Evolutionary conservation across 2,113 vertebrate genomes (phyloP), one percentile per base, ranked within the genome.

Genomic region (Tragelaphus strepsiceros): DNA sequence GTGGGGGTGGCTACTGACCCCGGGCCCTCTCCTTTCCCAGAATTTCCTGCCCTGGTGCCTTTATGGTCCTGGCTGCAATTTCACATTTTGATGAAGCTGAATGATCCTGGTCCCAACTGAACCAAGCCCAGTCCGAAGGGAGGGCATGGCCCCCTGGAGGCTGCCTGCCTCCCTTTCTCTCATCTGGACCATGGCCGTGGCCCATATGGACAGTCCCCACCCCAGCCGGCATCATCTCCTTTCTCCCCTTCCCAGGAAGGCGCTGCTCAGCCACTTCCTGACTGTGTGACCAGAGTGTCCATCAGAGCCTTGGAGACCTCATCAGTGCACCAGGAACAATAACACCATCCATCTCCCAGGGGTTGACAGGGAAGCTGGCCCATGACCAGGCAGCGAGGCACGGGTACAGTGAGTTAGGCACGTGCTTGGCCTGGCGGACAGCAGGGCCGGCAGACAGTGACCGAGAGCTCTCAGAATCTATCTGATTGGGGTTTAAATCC

Each of bases 111-210:
- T 83, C 10, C 32, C 54, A 3, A 6, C 11, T 3, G 17, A 71
- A n/a, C 43, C n/a, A 64, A n/a, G 58, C 28, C 17, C 26, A 62
- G 84, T 84, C 30, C 1, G 1, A 74, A 64, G 51, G 77, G 54
- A 30, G 43, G 24, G 71, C 24, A 17, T 24, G 58, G 59, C 39
- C n/a, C 16, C 28, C 51, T 6, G 1, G 21, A 19, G 22, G 10
- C 35, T 2, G 10, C 15, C 35, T 13, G 15, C n/a, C 30, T 26
- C 39, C 32, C 22, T 46, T 51, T 35, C 5, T 21, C 39, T 49
- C 26, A 54, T 61, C 71, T n/a, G 39, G 39, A 49, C 15, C 7
- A 0, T 4, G 53, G 19, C 28, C 0, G 0, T 17, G 61, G 30
- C 77, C 16, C 12, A 1, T 67, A 21, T 11, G 64, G 49, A 3